These are phyloP conservation scores for Cololabis saira DNA, from an alignment of 2,113 vertebrate species.

Conservation along the genomic window DNA sequence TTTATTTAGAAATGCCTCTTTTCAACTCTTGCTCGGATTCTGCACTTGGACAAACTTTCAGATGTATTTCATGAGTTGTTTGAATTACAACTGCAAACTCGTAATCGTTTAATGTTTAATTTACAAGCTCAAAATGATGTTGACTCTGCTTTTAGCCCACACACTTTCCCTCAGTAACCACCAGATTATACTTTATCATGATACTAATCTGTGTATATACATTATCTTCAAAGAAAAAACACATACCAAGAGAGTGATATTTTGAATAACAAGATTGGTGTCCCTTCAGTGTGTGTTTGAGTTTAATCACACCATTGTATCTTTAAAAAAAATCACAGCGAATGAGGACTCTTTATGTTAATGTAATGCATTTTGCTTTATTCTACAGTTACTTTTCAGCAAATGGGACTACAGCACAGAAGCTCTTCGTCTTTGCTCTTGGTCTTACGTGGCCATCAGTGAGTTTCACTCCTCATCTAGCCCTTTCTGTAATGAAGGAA, in stretches of 20 bases:
- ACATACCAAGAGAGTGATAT: too few relatives aligned
- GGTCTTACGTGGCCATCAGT: slow-evolving; percentile 46
- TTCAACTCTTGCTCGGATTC: too few relatives aligned
- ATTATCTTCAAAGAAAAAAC: neutral
- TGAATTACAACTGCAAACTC: too few relatives aligned
- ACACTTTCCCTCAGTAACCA: too few relatives aligned
- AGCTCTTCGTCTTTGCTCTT: too few relatives aligned
- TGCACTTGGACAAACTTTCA: too few relatives aligned
- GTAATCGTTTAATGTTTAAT: too few relatives aligned
- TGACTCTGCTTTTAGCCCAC: too few relatives aligned
- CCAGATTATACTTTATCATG: too few relatives aligned
- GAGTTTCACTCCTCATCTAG: slow-evolving; percentile 82
- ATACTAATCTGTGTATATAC: neutral
- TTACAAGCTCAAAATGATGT: too few relatives aligned
- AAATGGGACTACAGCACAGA: slow-evolving; percentile 38
- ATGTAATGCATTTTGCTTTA: slow-evolving; percentile 71
- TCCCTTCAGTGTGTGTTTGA: neutral
- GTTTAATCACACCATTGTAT: neutral
- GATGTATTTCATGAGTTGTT: too few relatives aligned
- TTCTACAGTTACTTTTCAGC: slow-evolving; percentile 69
- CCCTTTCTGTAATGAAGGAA: slow-evolving; percentile 77
- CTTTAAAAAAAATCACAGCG: slow-evolving; percentile 10
- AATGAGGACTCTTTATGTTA: slow-evolving; percentile 45
- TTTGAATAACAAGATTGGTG: neutral
- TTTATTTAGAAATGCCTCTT: too few relatives aligned